A percentile compares a stretch with the other conserved stretches of the same genome.
These are phyloP conservation scores for Lepidonotus clava DNA, from an alignment of 2,888 invertebrate genomes.

Conservation along the genomic window DNA sequence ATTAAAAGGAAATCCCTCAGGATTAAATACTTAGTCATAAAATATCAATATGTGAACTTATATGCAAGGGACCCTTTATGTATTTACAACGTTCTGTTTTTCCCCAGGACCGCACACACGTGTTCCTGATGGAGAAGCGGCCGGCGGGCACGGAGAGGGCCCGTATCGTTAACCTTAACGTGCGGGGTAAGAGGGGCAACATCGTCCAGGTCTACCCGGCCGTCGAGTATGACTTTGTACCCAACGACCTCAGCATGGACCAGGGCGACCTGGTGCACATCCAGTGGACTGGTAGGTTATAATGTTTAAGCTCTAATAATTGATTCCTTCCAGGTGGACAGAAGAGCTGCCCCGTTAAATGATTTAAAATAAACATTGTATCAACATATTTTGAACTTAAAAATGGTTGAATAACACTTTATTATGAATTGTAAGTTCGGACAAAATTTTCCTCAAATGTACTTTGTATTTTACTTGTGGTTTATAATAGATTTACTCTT, in stretches of 20 bases:
- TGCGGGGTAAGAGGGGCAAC: conserved; percentile 78
- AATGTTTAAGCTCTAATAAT: no score
- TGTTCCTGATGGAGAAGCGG: conserved; percentile 74
- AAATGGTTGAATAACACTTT: no score
- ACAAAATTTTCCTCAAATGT: no score
- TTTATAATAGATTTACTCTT: no score
- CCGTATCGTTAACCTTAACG: conserved; percentile 75
- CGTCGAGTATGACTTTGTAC: conserved; percentile 78
- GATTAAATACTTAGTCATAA: background rate
- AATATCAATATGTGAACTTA: background rate
- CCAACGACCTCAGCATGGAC: conserved; percentile 69
- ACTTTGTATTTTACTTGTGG: no score
- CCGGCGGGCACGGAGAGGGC: conserved; percentile 65
- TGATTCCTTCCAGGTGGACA: no score
- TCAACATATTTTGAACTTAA: no score
- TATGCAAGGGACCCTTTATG: background rate
- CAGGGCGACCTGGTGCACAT: conserved; percentile 74
- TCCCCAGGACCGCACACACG: conserved; percentile 76
- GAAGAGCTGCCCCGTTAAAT: no score
- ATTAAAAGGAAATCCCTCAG: background rate
- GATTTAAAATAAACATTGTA: no score
- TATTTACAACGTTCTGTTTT: no score
- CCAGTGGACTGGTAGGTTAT: conserved; percentile 76
- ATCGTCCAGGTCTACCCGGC: conserved; percentile 79
- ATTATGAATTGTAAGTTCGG: no score